These are phyloP conservation scores for Patella caerulea DNA, from an alignment of 2,888 invertebrate species.

Conservation along the genomic window DNA sequence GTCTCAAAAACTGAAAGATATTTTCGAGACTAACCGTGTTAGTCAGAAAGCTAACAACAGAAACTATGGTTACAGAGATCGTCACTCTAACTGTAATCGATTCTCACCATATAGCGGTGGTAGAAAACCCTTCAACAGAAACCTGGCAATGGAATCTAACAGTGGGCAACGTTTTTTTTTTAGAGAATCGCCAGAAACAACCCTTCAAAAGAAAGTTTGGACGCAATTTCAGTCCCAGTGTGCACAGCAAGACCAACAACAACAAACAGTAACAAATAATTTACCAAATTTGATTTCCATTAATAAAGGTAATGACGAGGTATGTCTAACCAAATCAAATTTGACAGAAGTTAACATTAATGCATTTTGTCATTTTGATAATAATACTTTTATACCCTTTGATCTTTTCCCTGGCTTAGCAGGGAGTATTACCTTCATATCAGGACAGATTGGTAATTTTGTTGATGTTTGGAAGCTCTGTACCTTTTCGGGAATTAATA, in stretches of 20 bases:
- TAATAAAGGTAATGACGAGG: background rate
- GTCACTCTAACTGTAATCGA: background rate
- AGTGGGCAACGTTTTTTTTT: background rate
- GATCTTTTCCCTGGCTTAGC: background rate
- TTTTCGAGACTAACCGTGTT: background rate
- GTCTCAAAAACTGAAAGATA: background rate
- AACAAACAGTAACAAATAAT: background rate
- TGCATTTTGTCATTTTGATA: background rate
- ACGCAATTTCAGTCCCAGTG: background rate
- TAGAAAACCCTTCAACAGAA: no score
- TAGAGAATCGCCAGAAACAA: slow-evolving; percentile 1
- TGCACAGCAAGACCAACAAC: background rate
- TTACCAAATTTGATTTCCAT: background rate
- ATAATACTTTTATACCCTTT: background rate
- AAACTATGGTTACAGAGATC: background rate
- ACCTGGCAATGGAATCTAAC: background rate
- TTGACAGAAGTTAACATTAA: background rate
- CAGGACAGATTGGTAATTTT: background rate
- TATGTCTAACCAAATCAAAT: background rate
- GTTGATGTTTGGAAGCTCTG: background rate
- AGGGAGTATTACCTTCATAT: background rate
- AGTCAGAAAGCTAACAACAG: background rate
- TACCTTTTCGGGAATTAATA: background rate
- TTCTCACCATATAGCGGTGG: background rate
- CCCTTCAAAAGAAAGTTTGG: background rate